Conservation (phyloP, 2,113 vertebrate genomes). For the Oncorhynchus tshawytscha region DNA sequence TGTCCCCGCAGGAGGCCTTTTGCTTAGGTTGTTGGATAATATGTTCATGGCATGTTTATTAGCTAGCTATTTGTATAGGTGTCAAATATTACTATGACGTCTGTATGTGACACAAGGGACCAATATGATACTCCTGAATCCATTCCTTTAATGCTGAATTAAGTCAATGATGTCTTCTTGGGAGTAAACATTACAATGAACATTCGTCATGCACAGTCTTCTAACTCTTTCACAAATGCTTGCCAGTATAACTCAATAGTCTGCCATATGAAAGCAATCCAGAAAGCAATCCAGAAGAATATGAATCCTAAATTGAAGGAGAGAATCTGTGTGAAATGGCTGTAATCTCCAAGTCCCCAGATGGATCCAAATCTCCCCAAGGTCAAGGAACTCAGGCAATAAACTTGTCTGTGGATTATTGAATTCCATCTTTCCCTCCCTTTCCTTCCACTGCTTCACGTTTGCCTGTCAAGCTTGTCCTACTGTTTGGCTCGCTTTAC, state of each 20-base stretch:
- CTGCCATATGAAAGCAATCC: constrained; percentile 44
- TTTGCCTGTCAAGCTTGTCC: not conserved
- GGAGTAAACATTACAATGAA: not conserved
- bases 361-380: constrained; percentile 63
- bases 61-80: not conserved
- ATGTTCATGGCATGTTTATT: not conserved
- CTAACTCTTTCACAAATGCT: too few species aligned
- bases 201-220: too few species aligned
- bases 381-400: not conserved
- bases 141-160: not conserved
- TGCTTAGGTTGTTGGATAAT: not conserved
- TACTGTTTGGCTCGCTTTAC: not conserved
- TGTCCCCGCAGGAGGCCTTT: too few species aligned
- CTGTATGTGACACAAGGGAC: not conserved
- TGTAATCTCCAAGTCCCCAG: constrained; percentile 52
- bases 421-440: too few species aligned
- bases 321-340: too few species aligned
- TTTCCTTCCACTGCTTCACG: not conserved
- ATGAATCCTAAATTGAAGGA: too few species aligned
- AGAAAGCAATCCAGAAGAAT: too few species aligned
- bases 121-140: not conserved
- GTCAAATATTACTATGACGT: not conserved
- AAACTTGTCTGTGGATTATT: constrained; percentile 2
- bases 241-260: constrained; percentile 17
- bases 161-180: not conserved